Evolutionary conservation across 2,113 vertebrate genomes (phyloP), one percentile per base, ranked within the genome.

Genomic region (Microtus ochrogaster): DNA sequence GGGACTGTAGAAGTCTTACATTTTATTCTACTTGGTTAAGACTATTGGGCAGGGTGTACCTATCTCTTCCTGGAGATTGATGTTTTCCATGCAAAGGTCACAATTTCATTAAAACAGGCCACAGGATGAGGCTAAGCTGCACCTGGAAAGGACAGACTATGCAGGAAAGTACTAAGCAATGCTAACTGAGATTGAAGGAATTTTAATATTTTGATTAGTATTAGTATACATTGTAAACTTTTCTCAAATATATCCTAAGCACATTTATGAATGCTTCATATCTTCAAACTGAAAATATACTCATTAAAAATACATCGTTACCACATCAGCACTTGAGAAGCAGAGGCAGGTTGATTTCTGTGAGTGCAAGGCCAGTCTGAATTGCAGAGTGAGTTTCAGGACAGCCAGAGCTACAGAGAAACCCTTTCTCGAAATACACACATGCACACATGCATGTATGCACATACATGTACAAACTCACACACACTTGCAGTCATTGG

Each of bases 201-300:
- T n/a, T 7, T 61, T 61, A 19, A 73, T 39, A 66, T 74, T 92
- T 96, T 85, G 14, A 39, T 65, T 55, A 88, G 44, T 70, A 49
- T 22, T 28, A 33, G 17, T 90, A 30, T 21, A 61, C 12, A 12
- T 13, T 30, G 39, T 74, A 85, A 74, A 47, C 47, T 52, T 61
- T 96, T 96, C 26, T 91, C 72, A 77, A 86, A 84, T 14, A 77
- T 41, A 86, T 55, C 41, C 52, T 68, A 95, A 85, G 82, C 24
- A 49, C 19, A 70, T 33, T 12, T 90, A 49, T 74, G 65, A 72
- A 41, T 82, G 44, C 24, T 96, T 89, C 21, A 49, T 39, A 49
- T 13, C 9, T 24, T 89, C 44, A 76, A 88, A 87, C 47, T 83
- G 24, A 92, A 92, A 96, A 83, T 12, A 22, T 68, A 4, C 30